These are phyloP conservation scores for Oryzias woworae DNA, from an alignment of 2,113 vertebrate species.

Conservation along the genomic window DNA sequence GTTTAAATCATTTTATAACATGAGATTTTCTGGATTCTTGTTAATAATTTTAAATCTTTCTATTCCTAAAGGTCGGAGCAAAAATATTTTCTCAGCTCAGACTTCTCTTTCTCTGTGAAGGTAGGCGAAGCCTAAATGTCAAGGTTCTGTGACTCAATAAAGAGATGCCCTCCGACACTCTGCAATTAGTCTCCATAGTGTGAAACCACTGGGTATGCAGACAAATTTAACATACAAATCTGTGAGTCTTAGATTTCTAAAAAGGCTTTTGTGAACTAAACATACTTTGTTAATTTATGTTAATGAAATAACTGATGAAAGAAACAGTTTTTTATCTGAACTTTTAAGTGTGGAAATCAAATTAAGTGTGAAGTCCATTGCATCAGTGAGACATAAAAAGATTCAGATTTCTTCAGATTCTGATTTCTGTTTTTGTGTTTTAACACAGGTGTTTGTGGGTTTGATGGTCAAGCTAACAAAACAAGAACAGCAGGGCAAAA, in stretches of 20 bases:
- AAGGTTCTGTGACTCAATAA: slow-evolving; percentile 32
- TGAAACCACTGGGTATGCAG: slow-evolving; percentile 55
- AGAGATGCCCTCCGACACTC: slow-evolving; percentile 39
- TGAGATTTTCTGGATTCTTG: slow-evolving; percentile 30
- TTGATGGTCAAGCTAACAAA: no score
- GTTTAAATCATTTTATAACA: slow-evolving; percentile 25
- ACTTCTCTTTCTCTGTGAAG: slow-evolving; percentile 25
- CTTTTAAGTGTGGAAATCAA: slow-evolving; percentile 47
- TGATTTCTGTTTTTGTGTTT: no score
- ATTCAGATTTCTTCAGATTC: slow-evolving; percentile 10
- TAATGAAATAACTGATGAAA: slow-evolving; percentile 51
- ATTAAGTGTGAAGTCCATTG: no score
- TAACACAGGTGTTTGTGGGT: no score
- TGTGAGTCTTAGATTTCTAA: slow-evolving; percentile 38
- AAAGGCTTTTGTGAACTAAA: slow-evolving; percentile 61
- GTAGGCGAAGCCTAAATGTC: slow-evolving; percentile 29
- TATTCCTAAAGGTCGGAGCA: slow-evolving; percentile 54
- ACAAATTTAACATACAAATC: slow-evolving; percentile 61
- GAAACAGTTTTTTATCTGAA: slow-evolving; percentile 54
- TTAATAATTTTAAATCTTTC: slow-evolving; percentile 33
- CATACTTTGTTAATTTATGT: slow-evolving; percentile 53
- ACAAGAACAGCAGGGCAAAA: no score
- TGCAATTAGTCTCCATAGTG: slow-evolving; percentile 55
- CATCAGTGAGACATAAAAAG: slow-evolving; percentile 19
- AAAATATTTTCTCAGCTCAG: slow-evolving; percentile 33